Evolutionary conservation across 2,888 invertebrate species (phyloP).

Genomic region (Tromatobia lineatoria): DNA sequence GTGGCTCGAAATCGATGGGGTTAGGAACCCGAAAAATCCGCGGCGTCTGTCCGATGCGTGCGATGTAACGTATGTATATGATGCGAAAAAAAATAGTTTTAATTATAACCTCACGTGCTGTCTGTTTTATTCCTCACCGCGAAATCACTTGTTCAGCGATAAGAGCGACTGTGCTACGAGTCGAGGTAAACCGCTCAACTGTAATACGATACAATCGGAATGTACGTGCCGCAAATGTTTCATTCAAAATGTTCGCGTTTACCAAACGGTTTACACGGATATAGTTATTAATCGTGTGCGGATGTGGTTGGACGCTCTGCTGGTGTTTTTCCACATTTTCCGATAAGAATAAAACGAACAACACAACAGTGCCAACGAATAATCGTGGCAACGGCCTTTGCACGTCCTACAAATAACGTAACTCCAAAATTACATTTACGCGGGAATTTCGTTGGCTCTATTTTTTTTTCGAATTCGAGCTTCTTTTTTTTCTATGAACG

Average conservation of each 20-base stretch:
- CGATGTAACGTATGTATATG: constrained; percentile 64
- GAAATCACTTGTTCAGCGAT: constrained; percentile 57
- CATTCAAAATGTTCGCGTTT: constrained; percentile 26
- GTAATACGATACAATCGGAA: constrained; percentile 32
- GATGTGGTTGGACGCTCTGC: constrained; percentile 44
- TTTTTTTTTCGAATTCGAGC: neutral
- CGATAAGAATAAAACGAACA: constrained; percentile 31
- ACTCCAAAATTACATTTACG: constrained; percentile 52
- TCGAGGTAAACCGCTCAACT: constrained; percentile 29
- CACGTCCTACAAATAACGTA: constrained; percentile 14
- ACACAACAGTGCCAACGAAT: neutral
- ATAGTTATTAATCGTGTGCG: constrained; percentile 11
- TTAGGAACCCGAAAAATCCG: constrained; percentile 73
- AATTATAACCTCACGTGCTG: constrained; percentile 77
- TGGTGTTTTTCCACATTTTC: constrained; percentile 45
- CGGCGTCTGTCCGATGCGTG: constrained; percentile 74
- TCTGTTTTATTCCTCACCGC: constrained; percentile 73
- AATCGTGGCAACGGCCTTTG: constrained; percentile 19
- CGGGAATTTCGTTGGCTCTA: constrained; percentile 46
- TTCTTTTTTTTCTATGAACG: neutral
- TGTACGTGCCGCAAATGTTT: constrained; percentile 22
- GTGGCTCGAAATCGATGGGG: constrained; percentile 72
- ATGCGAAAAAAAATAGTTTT: constrained; percentile 72
- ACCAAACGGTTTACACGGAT: neutral
- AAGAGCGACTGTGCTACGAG: constrained; percentile 20